These are phyloP conservation scores for Tubulanus polymorphus DNA, from an alignment of 2,888 invertebrate genomes.

Conservation along the genomic window DNA sequence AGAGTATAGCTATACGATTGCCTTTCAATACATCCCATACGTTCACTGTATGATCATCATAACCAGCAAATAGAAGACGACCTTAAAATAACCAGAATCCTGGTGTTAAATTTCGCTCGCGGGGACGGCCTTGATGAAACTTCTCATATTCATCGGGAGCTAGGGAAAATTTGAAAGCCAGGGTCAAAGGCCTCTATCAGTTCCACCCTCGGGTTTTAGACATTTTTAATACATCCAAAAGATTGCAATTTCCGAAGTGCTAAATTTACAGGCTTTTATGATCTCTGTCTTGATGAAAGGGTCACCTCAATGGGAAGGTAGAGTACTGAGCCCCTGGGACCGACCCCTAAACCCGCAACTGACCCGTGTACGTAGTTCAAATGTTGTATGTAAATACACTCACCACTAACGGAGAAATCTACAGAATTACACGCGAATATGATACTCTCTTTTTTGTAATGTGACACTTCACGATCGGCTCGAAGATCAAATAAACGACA, in stretches of 20 bases:
- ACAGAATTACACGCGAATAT: constrained; percentile 97
- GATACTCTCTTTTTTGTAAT: constrained; percentile 93
- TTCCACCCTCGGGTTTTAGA: too few relatives aligned
- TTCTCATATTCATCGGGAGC: too few relatives aligned
- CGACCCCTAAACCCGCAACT: background rate
- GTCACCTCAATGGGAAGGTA: background rate
- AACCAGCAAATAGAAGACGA: constrained; percentile 93
- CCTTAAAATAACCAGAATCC: constrained; percentile 57
- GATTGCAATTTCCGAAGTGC: too few relatives aligned
- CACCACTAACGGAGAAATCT: constrained; percentile 92
- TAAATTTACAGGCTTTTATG: too few relatives aligned
- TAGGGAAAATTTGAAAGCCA: too few relatives aligned
- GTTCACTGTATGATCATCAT: constrained; percentile 97
- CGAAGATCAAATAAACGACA: constrained; percentile 96
- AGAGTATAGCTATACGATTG: constrained; percentile 79
- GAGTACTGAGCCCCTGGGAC: background rate
- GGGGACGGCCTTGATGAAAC: too few relatives aligned
- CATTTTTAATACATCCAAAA: too few relatives aligned
- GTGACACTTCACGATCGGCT: constrained; percentile 94
- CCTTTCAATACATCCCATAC: constrained; percentile 98
- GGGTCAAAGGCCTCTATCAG: too few relatives aligned
- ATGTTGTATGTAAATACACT: constrained; percentile 45
- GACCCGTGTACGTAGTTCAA: background rate
- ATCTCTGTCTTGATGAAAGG: background rate
- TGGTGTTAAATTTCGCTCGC: background rate